Percentiles rank a stretch among this genome's conserved stretches.
phyloP scores from a whole-genome alignment of 2,113 vertebrate genomes.

The Engystomops pustulosus region DNA sequence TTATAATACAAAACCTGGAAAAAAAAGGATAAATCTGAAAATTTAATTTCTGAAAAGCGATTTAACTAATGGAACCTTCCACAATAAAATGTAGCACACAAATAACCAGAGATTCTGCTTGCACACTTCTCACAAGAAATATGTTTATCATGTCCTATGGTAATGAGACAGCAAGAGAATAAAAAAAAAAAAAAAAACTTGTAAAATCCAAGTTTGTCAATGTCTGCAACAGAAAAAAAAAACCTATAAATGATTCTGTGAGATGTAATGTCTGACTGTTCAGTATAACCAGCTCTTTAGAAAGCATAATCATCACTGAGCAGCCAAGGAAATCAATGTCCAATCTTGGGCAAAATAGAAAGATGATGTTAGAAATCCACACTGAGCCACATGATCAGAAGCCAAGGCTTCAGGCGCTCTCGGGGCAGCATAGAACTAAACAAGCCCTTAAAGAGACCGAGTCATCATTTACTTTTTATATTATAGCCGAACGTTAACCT shows the following conservation, averaged over 20 bases:
- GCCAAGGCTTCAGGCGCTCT: neutral
- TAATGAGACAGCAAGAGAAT: neutral
- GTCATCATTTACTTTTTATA: neutral
- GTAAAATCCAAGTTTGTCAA: constrained; percentile 1
- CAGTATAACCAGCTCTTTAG: neutral
- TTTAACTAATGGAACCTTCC: neutral
- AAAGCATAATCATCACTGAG: neutral
- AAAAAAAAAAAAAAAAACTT: neutral
- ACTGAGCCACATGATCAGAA: neutral
- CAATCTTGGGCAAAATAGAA: neutral
- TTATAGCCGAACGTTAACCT: too few relatives aligned
- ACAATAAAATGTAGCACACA: neutral
- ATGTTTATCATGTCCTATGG: neutral
- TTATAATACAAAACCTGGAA: too few relatives aligned
- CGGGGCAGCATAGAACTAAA: neutral
- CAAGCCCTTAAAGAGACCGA: neutral
- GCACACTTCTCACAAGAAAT: neutral
- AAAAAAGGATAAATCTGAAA: neutral
- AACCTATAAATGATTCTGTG: neutral
- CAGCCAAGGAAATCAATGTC: neutral
- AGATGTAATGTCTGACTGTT: neutral
- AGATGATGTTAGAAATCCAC: neutral
- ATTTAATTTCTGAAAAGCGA: neutral
- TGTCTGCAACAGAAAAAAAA: constrained; percentile 3
- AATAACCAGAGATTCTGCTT: neutral